Conservation (phyloP, 2,113 vertebrate species). For the Odontesthes bonariensis region DNA sequence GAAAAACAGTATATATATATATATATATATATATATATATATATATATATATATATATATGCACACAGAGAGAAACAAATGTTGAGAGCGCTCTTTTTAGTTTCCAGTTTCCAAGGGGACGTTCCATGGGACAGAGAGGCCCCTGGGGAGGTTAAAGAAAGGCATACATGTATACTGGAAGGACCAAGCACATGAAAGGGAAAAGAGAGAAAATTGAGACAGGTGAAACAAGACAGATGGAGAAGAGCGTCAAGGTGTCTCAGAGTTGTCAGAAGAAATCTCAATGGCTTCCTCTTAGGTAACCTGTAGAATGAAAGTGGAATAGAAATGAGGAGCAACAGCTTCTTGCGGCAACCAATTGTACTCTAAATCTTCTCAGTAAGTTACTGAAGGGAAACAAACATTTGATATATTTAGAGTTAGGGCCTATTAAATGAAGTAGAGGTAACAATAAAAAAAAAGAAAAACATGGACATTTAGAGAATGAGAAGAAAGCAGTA, state of each 20-base stretch:
- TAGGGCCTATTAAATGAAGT: conserved; percentile 15
- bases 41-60: conserved; percentile 26
- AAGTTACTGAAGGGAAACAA: conserved; percentile 18
- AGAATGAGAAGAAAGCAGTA: neutral
- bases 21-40: conserved; percentile 25
- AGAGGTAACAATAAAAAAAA: neutral
- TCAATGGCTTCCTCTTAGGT: conserved; percentile 35
- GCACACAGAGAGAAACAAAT: neutral
- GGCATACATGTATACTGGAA: conserved; percentile 49
- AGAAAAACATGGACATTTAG: neutral
- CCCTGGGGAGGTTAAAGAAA: conserved; percentile 61
- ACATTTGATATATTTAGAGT: conserved; percentile 10
- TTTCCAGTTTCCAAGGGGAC: conserved; percentile 36
- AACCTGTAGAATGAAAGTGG: conserved; percentile 45
- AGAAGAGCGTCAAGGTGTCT: conserved; percentile 65
- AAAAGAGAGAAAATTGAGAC: conserved; percentile 43
- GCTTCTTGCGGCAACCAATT: conserved; percentile 49
- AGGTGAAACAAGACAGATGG: conserved; percentile 66
- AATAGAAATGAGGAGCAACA: conserved; percentile 54
- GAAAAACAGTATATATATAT: conserved; percentile 18
- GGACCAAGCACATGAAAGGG: conserved; percentile 66
- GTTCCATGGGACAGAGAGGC: conserved; percentile 33
- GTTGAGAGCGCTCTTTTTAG: conserved; percentile 8
- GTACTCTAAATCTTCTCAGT: conserved; percentile 13
- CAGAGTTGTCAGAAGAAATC: conserved; percentile 62